These are phyloP conservation scores for Callaeas wilsoni DNA, from an alignment of 2,113 vertebrate genomes.

Conservation along the genomic window DNA sequence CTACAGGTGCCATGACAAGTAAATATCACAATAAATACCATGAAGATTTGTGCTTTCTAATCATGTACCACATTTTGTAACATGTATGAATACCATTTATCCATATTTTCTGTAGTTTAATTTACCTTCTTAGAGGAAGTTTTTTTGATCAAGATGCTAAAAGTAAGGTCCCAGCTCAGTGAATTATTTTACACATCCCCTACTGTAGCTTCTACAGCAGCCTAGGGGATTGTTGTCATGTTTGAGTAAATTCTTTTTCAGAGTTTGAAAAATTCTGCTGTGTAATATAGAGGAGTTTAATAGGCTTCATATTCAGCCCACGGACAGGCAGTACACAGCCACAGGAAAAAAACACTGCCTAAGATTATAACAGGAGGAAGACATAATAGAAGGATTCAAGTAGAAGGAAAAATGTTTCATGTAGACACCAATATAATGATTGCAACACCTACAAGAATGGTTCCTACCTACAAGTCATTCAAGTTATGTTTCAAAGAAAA, in stretches of 20 bases:
- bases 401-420: background rate
- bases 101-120: background rate
- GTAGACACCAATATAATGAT: background rate
- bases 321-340: background rate
- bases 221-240: background rate
- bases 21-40: background rate
- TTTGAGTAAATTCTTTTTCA: background rate
- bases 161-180: background rate
- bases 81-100: background rate
- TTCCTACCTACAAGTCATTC: background rate
- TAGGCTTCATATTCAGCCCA: background rate
- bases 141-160: background rate
- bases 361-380: background rate
- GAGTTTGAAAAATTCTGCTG: background rate
- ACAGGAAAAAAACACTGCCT: background rate
- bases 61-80: background rate
- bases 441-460: background rate
- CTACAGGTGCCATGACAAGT: background rate
- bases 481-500: background rate
- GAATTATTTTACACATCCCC: background rate
- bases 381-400: background rate
- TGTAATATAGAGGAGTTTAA: background rate
- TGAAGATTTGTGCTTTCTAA: background rate
- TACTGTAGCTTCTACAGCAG: background rate
- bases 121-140: background rate